Evolutionary conservation across 2,113 vertebrate species (phyloP).

Genomic region (Lampris incognitus): DNA sequence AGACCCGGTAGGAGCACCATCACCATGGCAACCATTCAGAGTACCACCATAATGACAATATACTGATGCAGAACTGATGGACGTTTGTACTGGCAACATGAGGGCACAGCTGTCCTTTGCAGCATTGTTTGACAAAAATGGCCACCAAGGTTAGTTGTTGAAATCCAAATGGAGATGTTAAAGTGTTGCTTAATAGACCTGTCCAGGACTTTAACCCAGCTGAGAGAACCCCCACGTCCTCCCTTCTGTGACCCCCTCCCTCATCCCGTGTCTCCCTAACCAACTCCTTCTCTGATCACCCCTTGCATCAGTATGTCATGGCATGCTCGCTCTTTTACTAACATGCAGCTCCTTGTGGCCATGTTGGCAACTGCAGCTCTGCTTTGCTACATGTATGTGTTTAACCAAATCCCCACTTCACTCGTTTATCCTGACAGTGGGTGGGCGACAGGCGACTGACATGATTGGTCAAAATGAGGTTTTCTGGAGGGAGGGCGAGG

Average conservation of each 20-base stretch:
- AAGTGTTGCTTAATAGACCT: background rate
- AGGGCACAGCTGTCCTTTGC: too few relatives aligned
- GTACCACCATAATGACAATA: too few relatives aligned
- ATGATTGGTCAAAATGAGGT: background rate
- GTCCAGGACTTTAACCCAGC: conserved; percentile 3
- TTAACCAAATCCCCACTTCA: conserved; percentile 44
- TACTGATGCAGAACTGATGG: too few relatives aligned
- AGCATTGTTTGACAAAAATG: too few relatives aligned
- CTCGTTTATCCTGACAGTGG: conserved; percentile 82
- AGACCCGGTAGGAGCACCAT: too few relatives aligned
- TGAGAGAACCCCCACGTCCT: conserved; percentile 62
- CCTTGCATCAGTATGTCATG: conserved; percentile 69
- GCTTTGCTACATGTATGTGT: conserved; percentile 51
- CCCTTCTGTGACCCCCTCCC: conserved; percentile 32
- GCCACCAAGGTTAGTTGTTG: conserved; percentile 15
- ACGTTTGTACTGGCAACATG: too few relatives aligned
- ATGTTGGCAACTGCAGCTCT: conserved; percentile 64
- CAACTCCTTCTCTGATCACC: conserved; percentile 60
- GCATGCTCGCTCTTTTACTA: conserved; percentile 70
- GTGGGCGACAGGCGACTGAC: background rate
- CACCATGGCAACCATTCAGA: too few relatives aligned
- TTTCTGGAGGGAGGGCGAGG: background rate
- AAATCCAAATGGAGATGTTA: conserved; percentile 15
- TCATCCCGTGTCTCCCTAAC: conserved; percentile 28
- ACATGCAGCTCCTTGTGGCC: conserved; percentile 69